phyloP scores from a whole-genome alignment of 2,888 invertebrate genomes.

The Torymus aiolomorphi region DNA sequence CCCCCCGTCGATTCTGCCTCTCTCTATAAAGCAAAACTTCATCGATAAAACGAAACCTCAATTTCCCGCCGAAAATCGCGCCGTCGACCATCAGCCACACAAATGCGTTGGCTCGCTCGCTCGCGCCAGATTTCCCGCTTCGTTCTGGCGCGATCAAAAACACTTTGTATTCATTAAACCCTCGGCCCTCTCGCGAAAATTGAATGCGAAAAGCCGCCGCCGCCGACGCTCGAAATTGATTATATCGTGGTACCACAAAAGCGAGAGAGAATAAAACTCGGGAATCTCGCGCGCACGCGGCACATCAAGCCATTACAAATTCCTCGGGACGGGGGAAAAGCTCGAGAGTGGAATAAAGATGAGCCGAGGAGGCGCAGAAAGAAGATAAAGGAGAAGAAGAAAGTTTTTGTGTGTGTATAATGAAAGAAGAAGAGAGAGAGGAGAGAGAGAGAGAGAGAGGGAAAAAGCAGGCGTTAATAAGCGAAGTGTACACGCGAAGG shows the following conservation, averaged over 20 bases:
- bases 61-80: too few relatives aligned
- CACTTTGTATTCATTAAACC: slow-evolving; percentile 34
- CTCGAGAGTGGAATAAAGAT: slow-evolving; percentile 41
- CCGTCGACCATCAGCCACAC: too few relatives aligned
- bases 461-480: not conserved
- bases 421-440: too few relatives aligned
- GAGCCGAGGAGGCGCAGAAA: not conserved
- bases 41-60: too few relatives aligned
- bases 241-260: not conserved
- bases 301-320: slow-evolving; percentile 44
- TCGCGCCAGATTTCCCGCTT: slow-evolving; percentile 23
- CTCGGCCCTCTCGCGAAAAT: slow-evolving; percentile 11
- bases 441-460: not conserved
- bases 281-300: not conserved
- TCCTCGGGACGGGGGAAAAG: not conserved
- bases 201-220: slow-evolving; percentile 32
- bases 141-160: slow-evolving; percentile 45
- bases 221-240: slow-evolving; percentile 13
- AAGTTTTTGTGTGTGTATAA: too few relatives aligned
- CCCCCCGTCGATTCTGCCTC: too few relatives aligned
- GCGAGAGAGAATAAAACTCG: not conserved
- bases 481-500: slow-evolving; percentile 22
- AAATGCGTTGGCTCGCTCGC: too few relatives aligned
- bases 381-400: too few relatives aligned
- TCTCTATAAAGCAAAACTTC: too few relatives aligned